Evolutionary conservation across 2,113 vertebrate species (phyloP).

Genomic region (Melospiza melodia): DNA sequence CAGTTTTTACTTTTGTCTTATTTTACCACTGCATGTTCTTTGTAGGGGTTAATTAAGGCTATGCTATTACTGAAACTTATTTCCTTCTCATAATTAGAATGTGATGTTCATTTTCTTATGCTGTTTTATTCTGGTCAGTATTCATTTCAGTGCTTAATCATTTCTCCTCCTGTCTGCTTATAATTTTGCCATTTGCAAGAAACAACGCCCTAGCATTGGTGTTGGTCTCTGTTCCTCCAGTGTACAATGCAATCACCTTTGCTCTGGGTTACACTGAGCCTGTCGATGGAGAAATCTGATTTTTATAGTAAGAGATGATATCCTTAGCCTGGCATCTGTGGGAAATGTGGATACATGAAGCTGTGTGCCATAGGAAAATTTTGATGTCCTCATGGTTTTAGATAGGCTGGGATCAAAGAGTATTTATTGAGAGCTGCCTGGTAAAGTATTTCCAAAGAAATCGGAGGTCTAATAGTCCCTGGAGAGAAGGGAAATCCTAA

Average conservation of each 20-base stretch:
- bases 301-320: background rate
- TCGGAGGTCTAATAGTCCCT: background rate
- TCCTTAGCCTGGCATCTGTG: background rate
- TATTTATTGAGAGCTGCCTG: background rate
- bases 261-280: background rate
- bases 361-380: background rate
- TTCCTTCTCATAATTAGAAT: conserved; percentile 23
- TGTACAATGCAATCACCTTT: background rate
- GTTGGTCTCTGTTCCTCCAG: background rate
- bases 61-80: background rate
- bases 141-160: background rate
- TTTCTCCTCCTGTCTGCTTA: background rate
- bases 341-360: background rate
- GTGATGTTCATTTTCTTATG: background rate
- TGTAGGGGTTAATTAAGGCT: background rate
- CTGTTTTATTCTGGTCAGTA: background rate
- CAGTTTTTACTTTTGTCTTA: background rate
- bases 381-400: background rate
- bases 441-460: background rate
- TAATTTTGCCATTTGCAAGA: background rate
- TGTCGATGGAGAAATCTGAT: background rate
- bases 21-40: background rate
- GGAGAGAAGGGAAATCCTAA: background rate
- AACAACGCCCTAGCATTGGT: background rate
- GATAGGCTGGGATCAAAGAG: background rate